Conservation (phyloP, 2,113 vertebrate species). For the Pan troglodytes region NHGRI_mPanTro3-v2.1_pri NC_086015.1:161323501-161324000, state of each 20-base stretch:
- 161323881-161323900: not conserved
- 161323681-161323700: too few species aligned
- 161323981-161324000: conserved; percentile 25
- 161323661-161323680: too few species aligned
- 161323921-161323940: not conserved
- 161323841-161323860: not conserved
- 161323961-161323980: not conserved
- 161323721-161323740: conserved; percentile 31
- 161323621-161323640: too few species aligned
- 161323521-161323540: too few species aligned
- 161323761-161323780: not conserved
- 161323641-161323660: too few species aligned
- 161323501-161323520: too few species aligned
- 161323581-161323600: too few species aligned
- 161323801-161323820: not conserved
- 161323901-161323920: not conserved
- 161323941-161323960: not conserved
- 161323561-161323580: too few species aligned
- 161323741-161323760: not conserved
- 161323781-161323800: conserved; percentile 7
- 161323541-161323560: too few species aligned
- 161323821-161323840: conserved; percentile 33
- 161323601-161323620: too few species aligned
- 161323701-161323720: not conserved
- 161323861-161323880: not conserved